A percentile compares a stretch with the other conserved stretches of the same genome.
phyloP scores from a whole-genome alignment of 1,140 invertebrate genomes.

The Apocrypta bakeri region DNA sequence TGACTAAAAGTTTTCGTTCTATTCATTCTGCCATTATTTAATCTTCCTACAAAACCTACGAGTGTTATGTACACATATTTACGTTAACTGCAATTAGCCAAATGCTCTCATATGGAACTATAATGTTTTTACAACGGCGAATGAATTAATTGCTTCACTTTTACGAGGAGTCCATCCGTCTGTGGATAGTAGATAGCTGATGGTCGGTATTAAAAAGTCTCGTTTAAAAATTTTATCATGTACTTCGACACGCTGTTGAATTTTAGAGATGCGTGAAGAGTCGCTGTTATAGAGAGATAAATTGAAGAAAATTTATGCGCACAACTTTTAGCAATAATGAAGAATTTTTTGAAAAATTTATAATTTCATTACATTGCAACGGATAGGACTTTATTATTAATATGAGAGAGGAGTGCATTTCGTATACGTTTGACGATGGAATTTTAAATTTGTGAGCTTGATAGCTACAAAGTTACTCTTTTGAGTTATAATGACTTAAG shows the following conservation, averaged over 20 bases:
- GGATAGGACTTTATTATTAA: no score
- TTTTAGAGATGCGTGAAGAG: not conserved
- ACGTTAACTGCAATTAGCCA: not conserved
- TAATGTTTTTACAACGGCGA: not conserved
- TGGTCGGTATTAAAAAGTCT: not conserved
- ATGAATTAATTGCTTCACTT: not conserved
- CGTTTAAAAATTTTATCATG: not conserved
- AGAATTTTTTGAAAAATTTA: no score
- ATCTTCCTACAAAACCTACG: not conserved
- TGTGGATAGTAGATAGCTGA: not conserved
- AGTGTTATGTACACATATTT: not conserved
- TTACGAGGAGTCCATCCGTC: not conserved
- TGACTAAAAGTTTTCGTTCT: not conserved
- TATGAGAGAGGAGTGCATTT: no score
- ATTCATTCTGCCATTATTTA: not conserved
- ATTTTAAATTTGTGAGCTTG: no score
- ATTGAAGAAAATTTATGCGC: no score
- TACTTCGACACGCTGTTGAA: not conserved
- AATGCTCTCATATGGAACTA: not conserved
- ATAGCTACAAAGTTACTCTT: no score
- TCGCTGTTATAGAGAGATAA: no score
- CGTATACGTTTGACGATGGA: no score
- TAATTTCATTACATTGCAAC: no score
- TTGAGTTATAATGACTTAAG: no score
- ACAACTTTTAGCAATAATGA: no score